Percentiles rank a stretch among this genome's conserved stretches.
phyloP scores from a whole-genome alignment of 2,113 vertebrate species.

The Cavia porcellus region DNA sequence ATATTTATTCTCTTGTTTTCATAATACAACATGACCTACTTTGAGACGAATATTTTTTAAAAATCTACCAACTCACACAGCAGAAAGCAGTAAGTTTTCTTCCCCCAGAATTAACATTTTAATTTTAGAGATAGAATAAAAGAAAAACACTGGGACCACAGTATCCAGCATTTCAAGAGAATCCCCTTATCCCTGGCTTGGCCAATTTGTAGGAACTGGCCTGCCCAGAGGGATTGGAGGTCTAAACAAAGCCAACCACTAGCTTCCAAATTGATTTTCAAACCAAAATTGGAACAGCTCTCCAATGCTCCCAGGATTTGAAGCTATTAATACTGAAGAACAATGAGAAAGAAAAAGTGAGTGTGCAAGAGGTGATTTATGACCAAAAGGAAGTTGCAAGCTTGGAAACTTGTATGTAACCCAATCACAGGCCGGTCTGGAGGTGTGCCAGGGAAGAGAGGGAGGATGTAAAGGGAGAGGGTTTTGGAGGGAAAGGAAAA shows the following conservation, averaged over 20 bases:
- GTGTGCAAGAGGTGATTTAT: constrained; percentile 84
- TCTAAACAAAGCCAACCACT: constrained; percentile 75
- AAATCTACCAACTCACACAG: constrained; percentile 26
- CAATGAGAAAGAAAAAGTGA: constrained; percentile 78
- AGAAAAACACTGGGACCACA: constrained; percentile 6
- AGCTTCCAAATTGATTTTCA: constrained; percentile 81
- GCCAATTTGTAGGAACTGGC: constrained; percentile 80
- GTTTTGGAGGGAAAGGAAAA: constrained; percentile 77
- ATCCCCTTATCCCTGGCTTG: constrained; percentile 66
- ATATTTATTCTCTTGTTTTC: constrained; percentile 57
- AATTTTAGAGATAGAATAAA: constrained; percentile 60
- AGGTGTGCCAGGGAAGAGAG: constrained; percentile 81
- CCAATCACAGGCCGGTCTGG: constrained; percentile 77
- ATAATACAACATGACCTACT: constrained; percentile 36
- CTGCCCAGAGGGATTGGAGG: constrained; percentile 76
- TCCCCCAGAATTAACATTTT: constrained; percentile 53
- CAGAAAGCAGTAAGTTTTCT: not conserved
- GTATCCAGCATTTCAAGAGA: constrained; percentile 39
- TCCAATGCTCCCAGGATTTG: constrained; percentile 81
- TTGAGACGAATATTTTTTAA: constrained; percentile 42
- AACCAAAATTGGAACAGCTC: constrained; percentile 82
- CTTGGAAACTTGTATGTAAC: constrained; percentile 84
- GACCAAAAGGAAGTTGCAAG: constrained; percentile 80
- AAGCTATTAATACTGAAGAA: constrained; percentile 80
- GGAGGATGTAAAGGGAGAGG: constrained; percentile 68